Percentiles rank a stretch among this genome's conserved stretches.
These are phyloP conservation scores for Andrena minutula DNA, from an alignment of 2,888 invertebrate species.

Conservation along the genomic window DNA sequence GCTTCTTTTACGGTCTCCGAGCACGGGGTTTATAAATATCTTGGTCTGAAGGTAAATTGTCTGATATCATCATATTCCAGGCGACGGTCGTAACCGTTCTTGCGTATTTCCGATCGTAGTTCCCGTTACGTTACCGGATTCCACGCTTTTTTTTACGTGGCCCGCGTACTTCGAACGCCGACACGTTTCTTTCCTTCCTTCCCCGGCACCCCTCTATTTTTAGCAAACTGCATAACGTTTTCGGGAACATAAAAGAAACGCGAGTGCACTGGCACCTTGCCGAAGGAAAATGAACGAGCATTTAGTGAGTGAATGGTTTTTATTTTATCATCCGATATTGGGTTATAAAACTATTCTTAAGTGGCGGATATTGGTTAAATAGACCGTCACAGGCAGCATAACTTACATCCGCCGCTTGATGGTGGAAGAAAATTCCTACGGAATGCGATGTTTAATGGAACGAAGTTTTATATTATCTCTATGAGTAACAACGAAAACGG, in stretches of 20 bases:
- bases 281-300: slow-evolving; percentile 18
- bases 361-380: slow-evolving; percentile 39
- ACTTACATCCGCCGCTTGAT: not conserved
- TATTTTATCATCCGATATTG: not conserved
- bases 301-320: not conserved
- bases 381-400: not conserved
- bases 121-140: slow-evolving; percentile 26
- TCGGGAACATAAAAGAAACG: slow-evolving; percentile 38
- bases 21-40: slow-evolving; percentile 59
- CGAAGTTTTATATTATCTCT: slow-evolving; percentile 24
- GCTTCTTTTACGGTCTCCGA: slow-evolving; percentile 20
- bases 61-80: slow-evolving; percentile 36
- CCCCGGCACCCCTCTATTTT: slow-evolving; percentile 32
- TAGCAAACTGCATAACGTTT: slow-evolving; percentile 29
- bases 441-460: slow-evolving; percentile 22
- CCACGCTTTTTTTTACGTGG: not conserved
- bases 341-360: not conserved
- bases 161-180: slow-evolving; percentile 22
- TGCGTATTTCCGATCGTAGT: not conserved
- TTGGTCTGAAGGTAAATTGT: slow-evolving; percentile 34
- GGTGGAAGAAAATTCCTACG: slow-evolving; percentile 36
- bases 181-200: slow-evolving; percentile 2
- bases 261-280: slow-evolving; percentile 33
- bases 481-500: slow-evolving; percentile 20
- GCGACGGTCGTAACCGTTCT: not conserved